Conservation (phyloP, 2,797 vertebrate genomes). For the Parotocinclus haroldoi region DNA sequence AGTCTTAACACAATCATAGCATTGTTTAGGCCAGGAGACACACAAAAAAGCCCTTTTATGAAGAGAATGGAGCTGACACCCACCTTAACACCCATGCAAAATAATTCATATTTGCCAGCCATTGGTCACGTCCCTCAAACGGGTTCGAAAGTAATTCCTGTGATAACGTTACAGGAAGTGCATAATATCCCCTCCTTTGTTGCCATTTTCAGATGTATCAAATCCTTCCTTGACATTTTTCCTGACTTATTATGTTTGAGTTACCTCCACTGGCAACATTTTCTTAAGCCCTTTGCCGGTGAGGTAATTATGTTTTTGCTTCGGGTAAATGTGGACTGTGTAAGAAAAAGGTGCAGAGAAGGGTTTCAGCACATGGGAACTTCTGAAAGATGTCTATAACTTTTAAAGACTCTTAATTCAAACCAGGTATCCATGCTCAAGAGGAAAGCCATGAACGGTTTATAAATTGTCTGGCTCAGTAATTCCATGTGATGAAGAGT, state of each 20-base stretch:
- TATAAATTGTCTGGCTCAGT: constrained; percentile 53
- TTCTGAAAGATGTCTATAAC: constrained; percentile 52
- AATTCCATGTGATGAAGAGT: constrained; percentile 61
- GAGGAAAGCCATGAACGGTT: constrained; percentile 53
- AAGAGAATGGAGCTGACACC: constrained; percentile 11
- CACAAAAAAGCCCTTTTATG: constrained; percentile 27
- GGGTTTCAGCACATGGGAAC: constrained; percentile 52
- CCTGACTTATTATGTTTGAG: constrained; percentile 54
- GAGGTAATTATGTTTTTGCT: constrained; percentile 47
- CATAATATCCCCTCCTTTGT: constrained; percentile 38
- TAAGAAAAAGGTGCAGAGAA: constrained; percentile 6
- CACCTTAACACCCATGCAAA: constrained; percentile 14
- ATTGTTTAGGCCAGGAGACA: constrained; percentile 50
- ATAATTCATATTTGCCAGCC: constrained; percentile 47
- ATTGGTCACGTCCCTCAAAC: constrained; percentile 48
- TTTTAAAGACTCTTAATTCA: constrained; percentile 56
- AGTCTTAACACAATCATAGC: constrained; percentile 45
- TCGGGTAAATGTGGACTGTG: constrained; percentile 39
- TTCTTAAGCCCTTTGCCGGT: constrained; percentile 43
- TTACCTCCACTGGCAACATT: constrained; percentile 54
- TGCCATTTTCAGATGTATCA: constrained; percentile 56
- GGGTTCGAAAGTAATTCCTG: constrained; percentile 35
- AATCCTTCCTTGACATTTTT: constrained; percentile 49
- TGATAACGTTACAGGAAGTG: constrained; percentile 45
- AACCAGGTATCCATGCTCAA: constrained; percentile 54